Evolutionary conservation across 2,888 invertebrate genomes (phyloP).

Genomic region (Ophonus ardosiacus): DNA sequence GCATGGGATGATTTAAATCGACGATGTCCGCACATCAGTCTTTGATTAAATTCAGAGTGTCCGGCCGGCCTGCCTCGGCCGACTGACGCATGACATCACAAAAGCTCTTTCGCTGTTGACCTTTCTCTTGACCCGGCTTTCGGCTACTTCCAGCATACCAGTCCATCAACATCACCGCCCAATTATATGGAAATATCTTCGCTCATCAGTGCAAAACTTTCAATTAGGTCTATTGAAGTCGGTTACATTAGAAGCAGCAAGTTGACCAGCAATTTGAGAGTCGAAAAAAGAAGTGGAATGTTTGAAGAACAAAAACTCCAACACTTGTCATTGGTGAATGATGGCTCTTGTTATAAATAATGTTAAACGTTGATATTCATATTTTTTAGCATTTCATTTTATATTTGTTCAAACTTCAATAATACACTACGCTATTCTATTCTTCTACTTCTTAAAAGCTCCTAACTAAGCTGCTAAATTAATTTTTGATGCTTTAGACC

Average conservation of each 20-base stretch:
- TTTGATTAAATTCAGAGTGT: slow-evolving; percentile 44
- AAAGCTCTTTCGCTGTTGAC: slow-evolving; percentile 45
- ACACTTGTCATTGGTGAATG: no score
- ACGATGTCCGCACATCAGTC: slow-evolving; percentile 10
- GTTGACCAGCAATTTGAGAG: neutral
- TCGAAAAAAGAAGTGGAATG: neutral
- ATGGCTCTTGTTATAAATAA: no score
- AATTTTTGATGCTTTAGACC: no score
- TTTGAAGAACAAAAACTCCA: no score
- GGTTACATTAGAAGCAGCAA: no score
- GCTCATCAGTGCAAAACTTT: neutral
- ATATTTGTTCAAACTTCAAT: no score
- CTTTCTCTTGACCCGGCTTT: slow-evolving; percentile 43
- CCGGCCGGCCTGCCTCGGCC: neutral
- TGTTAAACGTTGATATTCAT: no score
- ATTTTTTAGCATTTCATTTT: no score
- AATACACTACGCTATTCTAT: no score
- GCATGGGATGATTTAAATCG: slow-evolving; percentile 12
- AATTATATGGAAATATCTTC: slow-evolving; percentile 27
- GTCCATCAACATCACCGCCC: slow-evolving; percentile 9
- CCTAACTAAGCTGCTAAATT: no score
- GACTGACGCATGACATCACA: slow-evolving; percentile 30
- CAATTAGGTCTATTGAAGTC: neutral
- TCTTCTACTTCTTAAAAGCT: no score
- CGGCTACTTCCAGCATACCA: slow-evolving; percentile 20